Percentiles rank a stretch among this genome's conserved stretches.
Conservation (phyloP, 1,140 invertebrate genomes). For the Drusus annulatus region DNA sequence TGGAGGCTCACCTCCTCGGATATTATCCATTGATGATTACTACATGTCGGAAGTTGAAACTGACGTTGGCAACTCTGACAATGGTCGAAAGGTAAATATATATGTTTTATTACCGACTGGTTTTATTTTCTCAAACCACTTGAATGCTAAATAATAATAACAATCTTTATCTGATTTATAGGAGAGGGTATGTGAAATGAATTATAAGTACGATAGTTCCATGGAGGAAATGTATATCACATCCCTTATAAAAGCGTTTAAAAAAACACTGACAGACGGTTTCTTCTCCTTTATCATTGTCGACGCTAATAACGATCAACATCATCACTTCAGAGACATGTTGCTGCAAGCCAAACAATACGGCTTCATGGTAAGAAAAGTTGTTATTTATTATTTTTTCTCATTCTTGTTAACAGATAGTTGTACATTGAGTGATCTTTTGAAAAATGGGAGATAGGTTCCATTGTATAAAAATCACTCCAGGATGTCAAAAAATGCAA, state of each 20-base stretch:
- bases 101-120: no score
- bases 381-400: neutral
- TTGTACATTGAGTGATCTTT: no score
- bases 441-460: no score
- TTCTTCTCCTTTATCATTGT: conserved; percentile 95
- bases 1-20: conserved; percentile 81
- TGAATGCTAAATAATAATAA: no score
- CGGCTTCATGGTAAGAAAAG: conserved; percentile 86
- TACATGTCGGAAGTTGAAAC: conserved; percentile 93
- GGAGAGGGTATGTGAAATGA: conserved; percentile 78
- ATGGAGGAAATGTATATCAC: conserved; percentile 87
- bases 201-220: conserved; percentile 92
- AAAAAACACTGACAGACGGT: conserved; percentile 91
- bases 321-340: conserved; percentile 89
- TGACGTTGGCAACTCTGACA: conserved; percentile 82
- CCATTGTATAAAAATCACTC: no score
- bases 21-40: conserved; percentile 96
- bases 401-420: no score
- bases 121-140: no score
- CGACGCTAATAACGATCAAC: conserved; percentile 89
- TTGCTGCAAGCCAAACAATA: conserved; percentile 90
- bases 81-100: conserved; percentile 78
- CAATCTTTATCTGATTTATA: conserved; percentile 5
- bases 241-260: conserved; percentile 92
- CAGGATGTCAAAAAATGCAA: no score